Conservation (phyloP, 2,797 vertebrate species). For the Leptoclinus maculatus region DNA sequence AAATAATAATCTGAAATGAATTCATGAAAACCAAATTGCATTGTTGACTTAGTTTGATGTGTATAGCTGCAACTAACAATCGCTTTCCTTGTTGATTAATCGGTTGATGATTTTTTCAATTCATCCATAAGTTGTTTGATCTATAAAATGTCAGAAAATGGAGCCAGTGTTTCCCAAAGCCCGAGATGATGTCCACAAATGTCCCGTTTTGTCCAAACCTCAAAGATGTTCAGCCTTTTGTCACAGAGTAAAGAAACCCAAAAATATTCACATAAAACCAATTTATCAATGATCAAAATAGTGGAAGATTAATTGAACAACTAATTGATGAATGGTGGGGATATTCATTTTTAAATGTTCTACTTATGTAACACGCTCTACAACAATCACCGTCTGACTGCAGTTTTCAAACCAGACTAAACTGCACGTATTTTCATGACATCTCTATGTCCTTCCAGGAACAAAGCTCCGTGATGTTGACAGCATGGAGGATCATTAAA, state of each 20-base stretch:
- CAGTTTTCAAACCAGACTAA: background rate
- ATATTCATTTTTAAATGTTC: background rate
- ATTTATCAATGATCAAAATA: background rate
- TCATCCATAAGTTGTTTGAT: too few relatives aligned
- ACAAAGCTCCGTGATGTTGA: conserved; percentile 68
- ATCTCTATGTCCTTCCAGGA: conserved; percentile 65
- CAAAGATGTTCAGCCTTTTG: background rate
- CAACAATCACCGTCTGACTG: background rate
- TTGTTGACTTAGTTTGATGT: background rate
- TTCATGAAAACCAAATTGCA: background rate
- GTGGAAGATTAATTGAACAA: background rate
- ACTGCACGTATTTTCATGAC: conserved; percentile 52
- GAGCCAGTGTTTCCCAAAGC: too few relatives aligned
- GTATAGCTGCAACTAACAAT: background rate
- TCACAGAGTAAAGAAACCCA: background rate
- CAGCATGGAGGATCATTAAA: conserved; percentile 77
- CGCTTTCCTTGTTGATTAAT: background rate
- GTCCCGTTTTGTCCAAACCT: background rate
- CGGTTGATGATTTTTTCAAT: too few relatives aligned
- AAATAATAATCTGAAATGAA: background rate
- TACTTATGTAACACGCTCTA: background rate
- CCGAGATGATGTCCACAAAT: too few relatives aligned
- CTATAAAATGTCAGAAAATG: too few relatives aligned
- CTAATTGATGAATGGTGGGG: background rate
- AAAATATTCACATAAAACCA: background rate